Percentiles rank a stretch among this genome's conserved stretches.
Conservation (phyloP, 2,888 invertebrate genomes). For the Microdon myrmicae region DNA sequence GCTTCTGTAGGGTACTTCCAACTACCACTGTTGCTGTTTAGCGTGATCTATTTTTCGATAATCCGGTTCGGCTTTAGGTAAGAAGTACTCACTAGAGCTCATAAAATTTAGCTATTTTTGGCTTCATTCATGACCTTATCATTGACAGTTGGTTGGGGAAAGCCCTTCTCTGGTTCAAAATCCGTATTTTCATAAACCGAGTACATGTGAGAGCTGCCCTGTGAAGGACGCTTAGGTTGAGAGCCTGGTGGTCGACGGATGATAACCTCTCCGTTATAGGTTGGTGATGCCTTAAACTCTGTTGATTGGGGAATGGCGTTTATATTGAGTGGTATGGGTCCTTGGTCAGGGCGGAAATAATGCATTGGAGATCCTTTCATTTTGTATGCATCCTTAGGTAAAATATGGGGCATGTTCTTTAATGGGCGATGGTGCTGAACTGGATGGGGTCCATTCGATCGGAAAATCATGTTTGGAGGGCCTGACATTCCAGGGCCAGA, state of each 20-base stretch:
- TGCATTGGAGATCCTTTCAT: constrained; percentile 32
- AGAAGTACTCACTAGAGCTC: constrained; percentile 63
- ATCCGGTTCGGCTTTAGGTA: constrained; percentile 62
- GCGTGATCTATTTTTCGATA: constrained; percentile 59
- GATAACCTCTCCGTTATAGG: constrained; percentile 59
- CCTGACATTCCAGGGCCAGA: constrained; percentile 36
- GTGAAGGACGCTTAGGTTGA: constrained; percentile 10
- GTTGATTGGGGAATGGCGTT: constrained; percentile 48
- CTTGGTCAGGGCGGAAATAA: constrained; percentile 26
- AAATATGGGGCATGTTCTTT: constrained; percentile 55
- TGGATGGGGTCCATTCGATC: constrained; percentile 21
- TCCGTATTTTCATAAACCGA: constrained; percentile 61
- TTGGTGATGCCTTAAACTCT: constrained; percentile 61
- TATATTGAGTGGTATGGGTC: constrained; percentile 30
- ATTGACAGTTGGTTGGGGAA: constrained; percentile 17
- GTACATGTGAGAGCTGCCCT: constrained; percentile 43
- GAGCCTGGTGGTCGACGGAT: constrained; percentile 53
- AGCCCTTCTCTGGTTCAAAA: constrained; percentile 31
- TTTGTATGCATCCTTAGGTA: constrained; percentile 54
- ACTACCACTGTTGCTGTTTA: constrained; percentile 53
- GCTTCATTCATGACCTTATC: constrained; percentile 58
- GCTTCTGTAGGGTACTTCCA: no score
- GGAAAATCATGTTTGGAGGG: constrained; percentile 36
- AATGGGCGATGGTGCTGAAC: constrained; percentile 49
- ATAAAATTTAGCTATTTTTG: constrained; percentile 63